A percentile compares a stretch with the other conserved stretches of the same genome.
Evolutionary conservation across 2,113 vertebrate genomes (phyloP).

Genomic region (Serranochromis macrocephalus): DNA sequence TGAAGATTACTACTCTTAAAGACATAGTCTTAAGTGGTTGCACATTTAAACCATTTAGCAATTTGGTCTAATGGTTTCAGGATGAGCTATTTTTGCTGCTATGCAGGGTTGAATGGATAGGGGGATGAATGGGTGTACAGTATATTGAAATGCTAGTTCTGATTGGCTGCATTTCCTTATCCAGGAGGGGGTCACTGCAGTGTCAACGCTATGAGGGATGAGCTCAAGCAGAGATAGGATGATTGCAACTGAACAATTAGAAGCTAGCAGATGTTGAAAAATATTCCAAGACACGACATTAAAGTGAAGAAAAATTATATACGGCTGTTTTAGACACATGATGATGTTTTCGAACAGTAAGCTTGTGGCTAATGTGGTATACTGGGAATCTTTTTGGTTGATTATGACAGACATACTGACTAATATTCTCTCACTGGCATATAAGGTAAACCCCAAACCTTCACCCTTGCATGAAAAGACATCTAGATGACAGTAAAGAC

Average conservation of each 20-base stretch:
- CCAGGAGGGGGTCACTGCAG: conserved; percentile 18
- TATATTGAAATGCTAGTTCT: conserved; percentile 8
- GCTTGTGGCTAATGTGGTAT: background rate
- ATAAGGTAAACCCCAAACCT: background rate
- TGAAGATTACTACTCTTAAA: conserved; percentile 67
- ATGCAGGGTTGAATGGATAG: conserved; percentile 15
- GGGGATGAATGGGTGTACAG: conserved; percentile 22
- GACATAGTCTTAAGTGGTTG: conserved; percentile 66
- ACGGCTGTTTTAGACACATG: background rate
- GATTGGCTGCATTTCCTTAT: conserved; percentile 40
- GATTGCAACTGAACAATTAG: conserved; percentile 24
- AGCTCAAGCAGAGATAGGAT: conserved; percentile 15
- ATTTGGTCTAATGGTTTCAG: conserved; percentile 72
- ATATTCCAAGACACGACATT: background rate
- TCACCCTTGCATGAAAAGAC: background rate
- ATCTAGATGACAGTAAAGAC: background rate
- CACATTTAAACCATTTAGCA: conserved; percentile 73
- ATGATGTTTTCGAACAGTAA: background rate
- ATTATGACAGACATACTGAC: background rate
- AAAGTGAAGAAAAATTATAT: background rate
- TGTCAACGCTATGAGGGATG: conserved; percentile 28
- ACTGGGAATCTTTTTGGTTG: background rate
- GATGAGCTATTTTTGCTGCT: conserved; percentile 60
- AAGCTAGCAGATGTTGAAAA: background rate
- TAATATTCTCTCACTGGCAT: background rate